Evolutionary conservation across 2,113 vertebrate species (phyloP).

Genomic region (Paedocypris sp.): DNA sequence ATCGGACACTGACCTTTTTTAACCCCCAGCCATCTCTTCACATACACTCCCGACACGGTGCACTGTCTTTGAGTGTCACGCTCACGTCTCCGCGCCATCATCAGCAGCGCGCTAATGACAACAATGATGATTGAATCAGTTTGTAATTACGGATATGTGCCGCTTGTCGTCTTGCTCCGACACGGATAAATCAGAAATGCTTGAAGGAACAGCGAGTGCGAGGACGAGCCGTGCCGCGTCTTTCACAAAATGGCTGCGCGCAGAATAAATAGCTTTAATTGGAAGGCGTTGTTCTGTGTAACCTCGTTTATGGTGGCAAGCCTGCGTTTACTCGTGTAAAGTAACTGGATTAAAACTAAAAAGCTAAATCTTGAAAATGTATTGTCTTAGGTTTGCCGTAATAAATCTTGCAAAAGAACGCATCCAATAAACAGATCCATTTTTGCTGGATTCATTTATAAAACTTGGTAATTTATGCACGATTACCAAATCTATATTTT

Average conservation of each 20-base stretch:
- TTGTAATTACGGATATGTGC: slow-evolving; percentile 26
- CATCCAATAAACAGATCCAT: no score
- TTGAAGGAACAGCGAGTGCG: slow-evolving; percentile 23
- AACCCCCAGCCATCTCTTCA: no score
- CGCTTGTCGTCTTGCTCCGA: slow-evolving; percentile 34
- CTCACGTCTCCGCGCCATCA: not conserved
- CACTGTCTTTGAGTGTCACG: slow-evolving; percentile 19
- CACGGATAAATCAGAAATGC: slow-evolving; percentile 33
- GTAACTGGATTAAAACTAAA: slow-evolving; percentile 15
- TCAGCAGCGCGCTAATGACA: slow-evolving; percentile 24
- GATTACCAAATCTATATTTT: no score
- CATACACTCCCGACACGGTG: no score
- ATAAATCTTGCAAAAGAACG: no score
- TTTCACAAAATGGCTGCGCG: slow-evolving; percentile 16
- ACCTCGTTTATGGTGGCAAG: slow-evolving; percentile 2
- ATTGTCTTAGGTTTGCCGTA: no score
- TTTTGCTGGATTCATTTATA: no score
- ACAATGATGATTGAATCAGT: slow-evolving; percentile 31
- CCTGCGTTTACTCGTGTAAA: slow-evolving; percentile 15
- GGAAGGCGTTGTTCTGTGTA: slow-evolving; percentile 11
- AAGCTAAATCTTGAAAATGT: no score
- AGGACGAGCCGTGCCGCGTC: slow-evolving; percentile 17
- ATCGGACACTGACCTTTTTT: no score
- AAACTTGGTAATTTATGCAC: no score
- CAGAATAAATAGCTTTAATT: slow-evolving; percentile 32